Conservation (phyloP, 2,113 vertebrate genomes). For the Crotophaga sulcirostris region DNA sequence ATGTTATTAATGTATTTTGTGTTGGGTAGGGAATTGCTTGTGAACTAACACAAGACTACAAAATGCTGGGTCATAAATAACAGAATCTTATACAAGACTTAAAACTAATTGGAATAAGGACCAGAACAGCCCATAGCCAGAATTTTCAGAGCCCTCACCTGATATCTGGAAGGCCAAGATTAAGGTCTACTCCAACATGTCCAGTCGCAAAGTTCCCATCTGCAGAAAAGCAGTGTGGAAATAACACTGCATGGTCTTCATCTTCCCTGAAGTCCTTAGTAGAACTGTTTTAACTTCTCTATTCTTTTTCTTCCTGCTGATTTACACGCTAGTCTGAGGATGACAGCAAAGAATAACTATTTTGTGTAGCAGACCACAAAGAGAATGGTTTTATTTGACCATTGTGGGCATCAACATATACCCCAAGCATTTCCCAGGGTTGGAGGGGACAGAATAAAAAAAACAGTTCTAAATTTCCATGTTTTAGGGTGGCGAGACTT, state of each 20-base stretch:
- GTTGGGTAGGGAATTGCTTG: background rate
- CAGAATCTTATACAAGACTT: background rate
- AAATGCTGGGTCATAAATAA: background rate
- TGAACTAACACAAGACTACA: background rate
- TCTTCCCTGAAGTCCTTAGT: background rate
- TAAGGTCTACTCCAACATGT: background rate
- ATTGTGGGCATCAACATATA: background rate
- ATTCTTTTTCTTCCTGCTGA: background rate
- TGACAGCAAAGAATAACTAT: background rate
- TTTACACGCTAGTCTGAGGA: background rate
- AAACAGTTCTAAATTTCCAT: background rate
- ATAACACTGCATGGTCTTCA: fast-evolving
- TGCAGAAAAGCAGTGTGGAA: background rate
- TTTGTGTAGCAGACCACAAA: background rate
- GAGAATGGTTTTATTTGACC: background rate
- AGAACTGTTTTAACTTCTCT: background rate
- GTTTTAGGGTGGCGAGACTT: background rate
- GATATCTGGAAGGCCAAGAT: background rate
- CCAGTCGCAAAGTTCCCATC: background rate
- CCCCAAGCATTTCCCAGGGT: background rate
- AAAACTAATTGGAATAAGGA: background rate
- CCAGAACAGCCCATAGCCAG: background rate
- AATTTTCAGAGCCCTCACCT: background rate
- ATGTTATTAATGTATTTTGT: background rate
- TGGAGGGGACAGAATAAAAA: background rate